phyloP scores from a whole-genome alignment of 2,797 vertebrate species.

The Holocentrus rufus region DNA sequence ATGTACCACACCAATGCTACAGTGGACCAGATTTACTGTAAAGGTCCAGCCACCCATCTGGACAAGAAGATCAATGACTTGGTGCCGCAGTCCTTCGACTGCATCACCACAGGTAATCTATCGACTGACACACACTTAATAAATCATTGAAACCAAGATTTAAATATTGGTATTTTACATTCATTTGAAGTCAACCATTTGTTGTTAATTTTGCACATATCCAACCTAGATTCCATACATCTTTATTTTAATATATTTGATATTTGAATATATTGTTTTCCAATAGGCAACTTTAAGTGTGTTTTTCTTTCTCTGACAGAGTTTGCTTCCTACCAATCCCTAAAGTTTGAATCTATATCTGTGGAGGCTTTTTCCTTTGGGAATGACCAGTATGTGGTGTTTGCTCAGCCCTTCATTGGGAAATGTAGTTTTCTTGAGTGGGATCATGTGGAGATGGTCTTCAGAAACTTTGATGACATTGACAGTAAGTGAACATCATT shows the following conservation, averaged over 20 bases:
- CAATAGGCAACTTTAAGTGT: background rate
- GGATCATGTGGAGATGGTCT: slow-evolving; percentile 98
- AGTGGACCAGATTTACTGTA: slow-evolving; percentile 94
- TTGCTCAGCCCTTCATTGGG: slow-evolving; percentile 95
- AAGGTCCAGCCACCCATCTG: slow-evolving; percentile 88
- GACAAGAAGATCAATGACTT: slow-evolving; percentile 93
- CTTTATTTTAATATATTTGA: no score
- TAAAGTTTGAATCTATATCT: slow-evolving; percentile 95
- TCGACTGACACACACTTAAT: background rate
- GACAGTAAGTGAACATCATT: slow-evolving; percentile 84
- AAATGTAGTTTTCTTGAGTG: slow-evolving; percentile 97
- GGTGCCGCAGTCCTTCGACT: slow-evolving; percentile 90
- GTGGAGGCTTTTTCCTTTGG: slow-evolving; percentile 92
- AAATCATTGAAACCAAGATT: background rate
- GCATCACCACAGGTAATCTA: slow-evolving; percentile 93
- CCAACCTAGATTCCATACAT: no score
- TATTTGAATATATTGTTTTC: background rate
- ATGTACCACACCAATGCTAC: slow-evolving; percentile 94
- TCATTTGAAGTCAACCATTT: no score
- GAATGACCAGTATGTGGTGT: slow-evolving; percentile 93
- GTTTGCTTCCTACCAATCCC: slow-evolving; percentile 93
- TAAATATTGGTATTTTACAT: background rate
- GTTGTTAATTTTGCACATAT: no score
- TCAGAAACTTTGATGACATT: slow-evolving; percentile 95
- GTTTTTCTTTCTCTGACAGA: slow-evolving; percentile 79